Evolutionary conservation across 2,113 vertebrate genomes (phyloP).

Genomic region (Myrmecobius fasciatus): DNA sequence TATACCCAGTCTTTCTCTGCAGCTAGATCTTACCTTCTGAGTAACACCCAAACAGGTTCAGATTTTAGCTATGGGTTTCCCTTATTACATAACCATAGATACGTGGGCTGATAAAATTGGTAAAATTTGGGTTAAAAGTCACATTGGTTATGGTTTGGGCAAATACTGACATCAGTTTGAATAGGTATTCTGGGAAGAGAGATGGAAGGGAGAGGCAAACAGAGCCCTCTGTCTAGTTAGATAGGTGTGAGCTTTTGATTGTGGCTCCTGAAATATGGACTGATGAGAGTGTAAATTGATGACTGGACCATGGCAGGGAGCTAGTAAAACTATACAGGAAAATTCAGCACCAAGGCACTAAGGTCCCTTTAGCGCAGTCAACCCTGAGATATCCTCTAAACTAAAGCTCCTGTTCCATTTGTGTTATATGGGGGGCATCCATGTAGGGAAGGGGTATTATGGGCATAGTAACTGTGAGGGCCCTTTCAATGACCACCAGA

Average conservation of each 20-base stretch:
- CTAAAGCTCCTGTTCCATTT: neutral
- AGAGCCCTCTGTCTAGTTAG: neutral
- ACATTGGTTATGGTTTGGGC: neutral
- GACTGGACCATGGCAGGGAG: neutral
- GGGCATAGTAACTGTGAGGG: neutral
- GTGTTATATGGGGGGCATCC: too few species aligned
- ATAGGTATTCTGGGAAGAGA: neutral
- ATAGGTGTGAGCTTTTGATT: neutral
- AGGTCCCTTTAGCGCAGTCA: neutral
- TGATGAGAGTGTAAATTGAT: neutral
- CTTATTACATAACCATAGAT: neutral
- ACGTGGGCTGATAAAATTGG: neutral
- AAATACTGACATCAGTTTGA: neutral
- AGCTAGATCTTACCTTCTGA: neutral
- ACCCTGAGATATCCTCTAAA: neutral
- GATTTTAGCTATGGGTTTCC: neutral
- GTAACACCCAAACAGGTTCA: neutral
- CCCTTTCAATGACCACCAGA: neutral
- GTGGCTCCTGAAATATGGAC: neutral
- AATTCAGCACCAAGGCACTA: neutral
- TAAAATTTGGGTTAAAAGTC: neutral
- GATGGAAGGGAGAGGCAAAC: too few species aligned
- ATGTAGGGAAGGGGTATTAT: neutral
- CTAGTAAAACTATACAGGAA: neutral
- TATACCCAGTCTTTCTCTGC: neutral